A percentile compares a stretch with the other conserved stretches of the same genome.
Evolutionary conservation across 2,888 invertebrate species (phyloP).

Genomic region (Aleiodes alternator): DNA sequence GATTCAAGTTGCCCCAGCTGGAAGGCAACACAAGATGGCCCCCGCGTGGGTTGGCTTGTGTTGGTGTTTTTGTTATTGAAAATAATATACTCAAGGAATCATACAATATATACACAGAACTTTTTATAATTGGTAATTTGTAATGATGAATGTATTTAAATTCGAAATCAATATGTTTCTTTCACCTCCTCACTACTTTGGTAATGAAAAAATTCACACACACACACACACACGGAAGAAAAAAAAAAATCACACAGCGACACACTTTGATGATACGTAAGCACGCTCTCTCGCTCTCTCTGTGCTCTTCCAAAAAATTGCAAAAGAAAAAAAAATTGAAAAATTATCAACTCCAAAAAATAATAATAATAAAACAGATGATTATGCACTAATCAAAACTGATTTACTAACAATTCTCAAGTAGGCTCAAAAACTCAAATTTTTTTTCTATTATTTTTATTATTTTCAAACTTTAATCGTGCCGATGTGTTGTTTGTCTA

Average conservation of each 20-base stretch:
- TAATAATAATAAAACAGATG: conserved; percentile 5
- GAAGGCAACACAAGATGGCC: conserved; percentile 66
- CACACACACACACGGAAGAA: not conserved
- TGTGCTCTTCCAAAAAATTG: not conserved
- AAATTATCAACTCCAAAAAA: not conserved
- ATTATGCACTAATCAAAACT: not conserved
- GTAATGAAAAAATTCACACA: not conserved
- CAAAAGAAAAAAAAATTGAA: not conserved
- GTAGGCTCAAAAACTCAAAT: not conserved
- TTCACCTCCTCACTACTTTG: not conserved
- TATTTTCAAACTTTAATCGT: not conserved
- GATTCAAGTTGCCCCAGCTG: conserved; percentile 55
- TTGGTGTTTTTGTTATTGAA: conserved; percentile 25
- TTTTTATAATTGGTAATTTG: not conserved
- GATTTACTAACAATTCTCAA: not conserved
- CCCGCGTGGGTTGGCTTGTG: conserved; percentile 53
- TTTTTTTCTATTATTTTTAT: not conserved
- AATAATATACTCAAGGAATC: not conserved
- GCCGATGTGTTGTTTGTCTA: not conserved
- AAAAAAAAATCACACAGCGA: not conserved
- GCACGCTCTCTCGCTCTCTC: too few species aligned
- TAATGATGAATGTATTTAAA: not conserved
- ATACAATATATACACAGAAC: not conserved
- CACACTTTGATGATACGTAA: not conserved
- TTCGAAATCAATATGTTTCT: not conserved